Conservation (phyloP, 2,888 invertebrate genomes). For the Drosophila diplacantha region DNA sequence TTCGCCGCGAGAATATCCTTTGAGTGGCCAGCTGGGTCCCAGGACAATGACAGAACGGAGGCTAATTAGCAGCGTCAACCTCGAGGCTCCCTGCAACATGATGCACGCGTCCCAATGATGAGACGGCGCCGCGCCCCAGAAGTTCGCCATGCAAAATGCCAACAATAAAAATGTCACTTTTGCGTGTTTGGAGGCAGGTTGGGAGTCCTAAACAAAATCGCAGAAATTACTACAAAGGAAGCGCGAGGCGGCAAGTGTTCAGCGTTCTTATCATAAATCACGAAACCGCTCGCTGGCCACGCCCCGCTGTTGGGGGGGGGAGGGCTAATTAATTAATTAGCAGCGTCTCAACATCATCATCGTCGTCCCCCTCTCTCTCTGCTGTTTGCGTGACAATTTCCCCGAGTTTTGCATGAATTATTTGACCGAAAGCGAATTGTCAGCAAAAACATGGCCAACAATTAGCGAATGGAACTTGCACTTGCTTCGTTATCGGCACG, state of each 20-base stretch:
- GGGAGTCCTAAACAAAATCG: conserved; percentile 31
- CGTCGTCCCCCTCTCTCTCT: conserved; percentile 12
- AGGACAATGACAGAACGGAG: conserved; percentile 34
- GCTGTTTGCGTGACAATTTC: conserved; percentile 55
- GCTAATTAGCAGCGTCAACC: conserved; percentile 44
- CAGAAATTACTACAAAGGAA: conserved; percentile 26
- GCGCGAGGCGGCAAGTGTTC: conserved; percentile 15
- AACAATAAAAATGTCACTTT: conserved; percentile 58
- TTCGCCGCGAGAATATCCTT: conserved; percentile 22
- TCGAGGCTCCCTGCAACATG: conserved; percentile 26
- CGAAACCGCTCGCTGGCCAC: conserved; percentile 36
- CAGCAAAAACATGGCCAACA: conserved; percentile 61
- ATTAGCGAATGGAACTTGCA: conserved; percentile 52
- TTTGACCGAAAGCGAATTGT: conserved; percentile 53
- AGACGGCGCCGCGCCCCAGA: conserved; percentile 10
- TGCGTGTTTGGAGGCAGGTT: conserved; percentile 44
- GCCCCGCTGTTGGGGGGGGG: conserved; percentile 22
- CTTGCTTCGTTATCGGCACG: conserved; percentile 51
- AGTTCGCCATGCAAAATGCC: conserved; percentile 35
- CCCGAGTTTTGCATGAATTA: conserved; percentile 36
- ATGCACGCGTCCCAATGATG: conserved; percentile 44
- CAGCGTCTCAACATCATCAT: conserved; percentile 36
- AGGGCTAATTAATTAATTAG: conserved; percentile 65
- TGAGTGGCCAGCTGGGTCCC: conserved; percentile 1
- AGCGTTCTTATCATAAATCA: conserved; percentile 53